Evolutionary conservation across 2,888 invertebrate species (phyloP), one percentile per base, ranked within the genome.

Genomic region (Sinelater perroti): DNA sequence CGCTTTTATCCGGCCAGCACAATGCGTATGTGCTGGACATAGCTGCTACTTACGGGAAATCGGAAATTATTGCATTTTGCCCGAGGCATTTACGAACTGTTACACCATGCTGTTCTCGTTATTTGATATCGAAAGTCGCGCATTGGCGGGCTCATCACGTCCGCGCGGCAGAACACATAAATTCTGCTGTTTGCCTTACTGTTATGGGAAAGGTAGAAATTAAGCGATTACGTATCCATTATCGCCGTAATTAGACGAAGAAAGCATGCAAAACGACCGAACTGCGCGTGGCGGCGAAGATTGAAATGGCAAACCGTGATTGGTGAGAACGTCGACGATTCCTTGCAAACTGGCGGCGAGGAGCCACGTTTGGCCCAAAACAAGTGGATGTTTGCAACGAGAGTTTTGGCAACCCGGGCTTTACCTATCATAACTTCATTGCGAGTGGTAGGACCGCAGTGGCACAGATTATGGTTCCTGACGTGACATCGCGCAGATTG

Each of bases 391-490:
- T n/a, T n/a, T n/a, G n/a, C n/a, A n/a, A n/a, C n/a, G n/a, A n/a
- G n/a, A n/a, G n/a, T n/a, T n/a, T n/a, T n/a, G n/a, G n/a, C n/a
- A n/a, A 47, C 31, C 11, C 17, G 31, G 7, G 33, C 33, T 51
- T 51, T 57, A 58, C 58, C 58, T 58, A 24, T 58, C 58, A 58
- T 58, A 50, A 55, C 55, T 60, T 45, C 44, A 20, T 18, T 45
- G 50, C 55, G 30, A 55, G 36, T 47, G 35, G 33, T 21, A 28
- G n/a, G n/a, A 24, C 31, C 8, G 14, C 11, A 45, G 28, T 31
- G 44, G 36, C 31, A 20, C 56, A 36, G 35, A 28, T 44, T 35
- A 10, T 16, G 18, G 38, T n/a, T 14, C 28, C 36, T 6, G 31
- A 36, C 20, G 40, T 42, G 40, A 40, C 47, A 49, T 47, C 31